Evolutionary conservation across 2,113 vertebrate genomes (phyloP).

Genomic region (Leucopsar rothschildi): DNA sequence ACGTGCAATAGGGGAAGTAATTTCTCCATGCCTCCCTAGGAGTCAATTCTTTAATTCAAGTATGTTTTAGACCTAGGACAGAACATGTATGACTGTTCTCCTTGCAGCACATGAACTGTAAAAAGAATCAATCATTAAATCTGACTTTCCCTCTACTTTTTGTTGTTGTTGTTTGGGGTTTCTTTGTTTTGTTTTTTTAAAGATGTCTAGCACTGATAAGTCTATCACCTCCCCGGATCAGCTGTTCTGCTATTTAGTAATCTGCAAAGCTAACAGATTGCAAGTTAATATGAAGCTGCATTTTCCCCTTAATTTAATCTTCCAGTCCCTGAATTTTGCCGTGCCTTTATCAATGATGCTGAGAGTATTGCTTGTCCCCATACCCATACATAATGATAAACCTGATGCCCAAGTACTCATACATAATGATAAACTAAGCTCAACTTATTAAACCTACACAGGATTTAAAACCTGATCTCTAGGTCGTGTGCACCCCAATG

Average conservation of each 20-base stretch:
- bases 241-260: neutral
- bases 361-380: neutral
- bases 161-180: neutral
- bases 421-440: neutral
- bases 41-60: neutral
- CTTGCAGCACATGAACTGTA: neutral
- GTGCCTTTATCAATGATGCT: neutral
- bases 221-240: neutral
- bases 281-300: neutral
- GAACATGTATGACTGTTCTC: neutral
- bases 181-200: too few species aligned
- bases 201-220: neutral
- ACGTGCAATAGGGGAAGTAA: neutral
- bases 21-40: neutral
- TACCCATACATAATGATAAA: neutral
- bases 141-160: neutral
- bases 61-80: neutral
- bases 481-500: neutral
- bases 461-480: neutral
- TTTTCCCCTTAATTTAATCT: constrained; percentile 26
- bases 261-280: neutral
- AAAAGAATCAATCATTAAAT: neutral
- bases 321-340: neutral
- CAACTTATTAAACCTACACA: neutral
- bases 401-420: neutral